Evolutionary conservation across 2,888 invertebrate genomes (phyloP).

Genomic region (Conus canariensis): DNA sequence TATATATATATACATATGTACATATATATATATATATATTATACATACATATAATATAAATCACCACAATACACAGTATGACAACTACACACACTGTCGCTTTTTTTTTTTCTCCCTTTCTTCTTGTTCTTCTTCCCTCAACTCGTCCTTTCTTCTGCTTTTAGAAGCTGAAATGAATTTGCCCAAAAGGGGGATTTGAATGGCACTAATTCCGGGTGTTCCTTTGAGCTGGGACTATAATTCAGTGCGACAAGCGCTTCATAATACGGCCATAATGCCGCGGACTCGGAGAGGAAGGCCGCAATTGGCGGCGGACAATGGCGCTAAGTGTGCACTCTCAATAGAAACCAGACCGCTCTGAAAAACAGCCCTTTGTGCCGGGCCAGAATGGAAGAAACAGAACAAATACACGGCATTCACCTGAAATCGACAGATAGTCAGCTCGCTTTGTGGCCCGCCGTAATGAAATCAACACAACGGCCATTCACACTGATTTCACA

Average conservation of each 20-base stretch:
- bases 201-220: constrained; percentile 51
- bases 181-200: constrained; percentile 45
- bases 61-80: constrained; percentile 30
- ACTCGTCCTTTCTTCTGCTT: neutral
- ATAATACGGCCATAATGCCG: constrained; percentile 53
- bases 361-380: constrained; percentile 66
- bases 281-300: constrained; percentile 53
- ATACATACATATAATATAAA: neutral
- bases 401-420: constrained; percentile 74
- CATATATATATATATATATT: neutral
- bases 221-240: constrained; percentile 51
- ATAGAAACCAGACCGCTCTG: constrained; percentile 61
- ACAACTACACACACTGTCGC: constrained; percentile 42
- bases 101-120: neutral
- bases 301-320: constrained; percentile 64
- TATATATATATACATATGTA: too few relatives aligned
- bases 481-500: constrained; percentile 70
- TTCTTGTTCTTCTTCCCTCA: neutral
- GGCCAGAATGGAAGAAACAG: constrained; percentile 70
- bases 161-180: constrained; percentile 46
- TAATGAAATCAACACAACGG: constrained; percentile 75
- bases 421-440: constrained; percentile 70
- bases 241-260: constrained; percentile 54
- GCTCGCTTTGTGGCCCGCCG: constrained; percentile 64
- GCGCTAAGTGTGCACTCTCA: constrained; percentile 58